phyloP scores from a whole-genome alignment of 2,113 vertebrate genomes.

The Tetraodon nigroviridis region DNA sequence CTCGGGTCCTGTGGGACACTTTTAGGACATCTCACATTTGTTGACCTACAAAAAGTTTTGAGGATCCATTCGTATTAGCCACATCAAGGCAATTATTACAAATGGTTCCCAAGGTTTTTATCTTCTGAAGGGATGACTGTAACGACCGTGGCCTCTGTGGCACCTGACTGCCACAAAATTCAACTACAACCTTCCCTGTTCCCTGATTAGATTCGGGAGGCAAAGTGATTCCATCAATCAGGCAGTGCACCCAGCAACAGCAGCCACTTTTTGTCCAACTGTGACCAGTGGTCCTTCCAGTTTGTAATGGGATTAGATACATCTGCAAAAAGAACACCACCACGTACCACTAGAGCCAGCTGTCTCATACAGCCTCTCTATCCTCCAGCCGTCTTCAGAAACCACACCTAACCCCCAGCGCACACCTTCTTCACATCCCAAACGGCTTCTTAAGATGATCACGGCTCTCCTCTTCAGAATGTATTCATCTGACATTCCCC shows the following conservation, averaged over 20 bases:
- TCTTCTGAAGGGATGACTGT: slow-evolving; percentile 4
- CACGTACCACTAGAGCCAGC: slow-evolving; percentile 46
- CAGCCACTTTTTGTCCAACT: slow-evolving; percentile 28
- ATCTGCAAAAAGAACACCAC: slow-evolving; percentile 53
- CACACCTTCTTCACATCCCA: background rate
- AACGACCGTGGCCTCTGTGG: slow-evolving; percentile 10
- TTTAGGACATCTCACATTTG: slow-evolving; percentile 6
- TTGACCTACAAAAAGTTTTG: slow-evolving; percentile 7
- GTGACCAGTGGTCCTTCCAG: slow-evolving; percentile 33
- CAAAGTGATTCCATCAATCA: slow-evolving; percentile 55
- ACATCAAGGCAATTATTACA: slow-evolving; percentile 27
- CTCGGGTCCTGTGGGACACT: background rate
- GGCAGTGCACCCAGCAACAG: slow-evolving; percentile 32
- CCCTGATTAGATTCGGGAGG: slow-evolving; percentile 33
- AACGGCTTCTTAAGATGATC: slow-evolving; percentile 13
- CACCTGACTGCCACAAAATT: slow-evolving; percentile 22
- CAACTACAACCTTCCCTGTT: slow-evolving; percentile 23
- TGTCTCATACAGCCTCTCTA: slow-evolving; percentile 15
- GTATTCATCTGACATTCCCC: background rate
- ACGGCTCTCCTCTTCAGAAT: slow-evolving; percentile 8
- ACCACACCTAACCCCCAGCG: slow-evolving; percentile 16
- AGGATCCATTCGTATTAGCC: slow-evolving; percentile 12
- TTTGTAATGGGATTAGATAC: slow-evolving; percentile 45
- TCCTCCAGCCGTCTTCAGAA: background rate
- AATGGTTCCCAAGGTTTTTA: slow-evolving; percentile 15